A percentile compares a stretch with the other conserved stretches of the same genome.
Evolutionary conservation across 2,888 invertebrate species (phyloP).

Genomic region (Noctuana brunneofusca): DNA sequence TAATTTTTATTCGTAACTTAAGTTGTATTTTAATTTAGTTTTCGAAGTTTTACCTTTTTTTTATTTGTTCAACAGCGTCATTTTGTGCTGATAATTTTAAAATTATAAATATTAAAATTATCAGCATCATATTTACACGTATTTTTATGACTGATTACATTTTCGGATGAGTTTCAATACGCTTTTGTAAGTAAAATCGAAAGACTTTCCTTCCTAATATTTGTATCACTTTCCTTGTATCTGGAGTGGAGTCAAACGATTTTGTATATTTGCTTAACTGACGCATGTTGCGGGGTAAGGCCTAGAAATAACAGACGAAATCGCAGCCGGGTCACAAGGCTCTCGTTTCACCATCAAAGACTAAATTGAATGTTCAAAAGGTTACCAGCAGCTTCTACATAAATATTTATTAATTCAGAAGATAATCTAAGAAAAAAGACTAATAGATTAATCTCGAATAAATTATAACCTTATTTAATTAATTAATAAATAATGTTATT

Average conservation of each 20-base stretch:
- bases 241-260: slow-evolving; percentile 50
- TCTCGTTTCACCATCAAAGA: slow-evolving; percentile 1
- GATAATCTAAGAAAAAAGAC: too few relatives aligned
- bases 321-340: slow-evolving; percentile 70
- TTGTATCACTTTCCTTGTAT: slow-evolving; percentile 19
- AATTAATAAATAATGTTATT: too few relatives aligned
- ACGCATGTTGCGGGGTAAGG: slow-evolving; percentile 69
- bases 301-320: slow-evolving; percentile 79
- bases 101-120: background rate
- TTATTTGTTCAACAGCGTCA: too few relatives aligned
- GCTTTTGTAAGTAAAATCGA: slow-evolving; percentile 5
- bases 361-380: background rate
- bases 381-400: too few relatives aligned
- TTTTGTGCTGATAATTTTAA: too few relatives aligned
- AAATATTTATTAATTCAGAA: too few relatives aligned
- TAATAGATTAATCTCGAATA: too few relatives aligned
- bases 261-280: slow-evolving; percentile 67
- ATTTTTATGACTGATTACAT: background rate
- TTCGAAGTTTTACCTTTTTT: too few relatives aligned
- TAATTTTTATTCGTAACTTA: too few relatives aligned
- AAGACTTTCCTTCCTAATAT: slow-evolving; percentile 15
- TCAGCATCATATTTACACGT: background rate
- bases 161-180: background rate
- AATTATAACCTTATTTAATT: too few relatives aligned
- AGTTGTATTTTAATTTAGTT: background rate